Evolutionary conservation across 2,113 vertebrate genomes (phyloP).

Genomic region (Protobothrops mucrosquamatus): DNA sequence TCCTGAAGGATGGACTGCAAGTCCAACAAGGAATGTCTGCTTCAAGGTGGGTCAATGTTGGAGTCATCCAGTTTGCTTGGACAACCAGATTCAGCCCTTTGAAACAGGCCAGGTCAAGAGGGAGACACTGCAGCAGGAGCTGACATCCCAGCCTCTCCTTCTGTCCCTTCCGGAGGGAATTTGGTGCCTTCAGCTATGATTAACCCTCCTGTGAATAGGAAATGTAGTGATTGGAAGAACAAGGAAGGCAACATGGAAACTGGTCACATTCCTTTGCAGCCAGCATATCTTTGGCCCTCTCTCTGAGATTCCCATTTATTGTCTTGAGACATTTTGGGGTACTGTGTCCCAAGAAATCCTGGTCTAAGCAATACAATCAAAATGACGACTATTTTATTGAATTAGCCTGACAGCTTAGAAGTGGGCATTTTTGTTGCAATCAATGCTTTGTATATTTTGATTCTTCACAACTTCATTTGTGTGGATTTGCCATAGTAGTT

Average conservation of each 20-base stretch:
- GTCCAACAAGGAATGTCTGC: slow-evolving; percentile 65
- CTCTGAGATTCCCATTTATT: not conserved
- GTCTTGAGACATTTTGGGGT: not conserved
- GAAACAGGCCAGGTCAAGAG: not conserved
- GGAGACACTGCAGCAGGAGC: not conserved
- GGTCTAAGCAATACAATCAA: not conserved
- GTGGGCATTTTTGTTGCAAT: not conserved
- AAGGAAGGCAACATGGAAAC: not conserved
- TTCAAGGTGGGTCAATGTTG: slow-evolving; percentile 74
- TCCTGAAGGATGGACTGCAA: slow-evolving; percentile 71
- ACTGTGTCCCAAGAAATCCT: not conserved
- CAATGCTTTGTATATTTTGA: not conserved
- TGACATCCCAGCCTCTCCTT: not conserved
- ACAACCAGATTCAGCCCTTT: not conserved
- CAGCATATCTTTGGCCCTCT: not conserved
- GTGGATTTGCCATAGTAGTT: no score
- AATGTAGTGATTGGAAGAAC: not conserved
- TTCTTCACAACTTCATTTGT: not conserved
- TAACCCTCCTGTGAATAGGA: not conserved
- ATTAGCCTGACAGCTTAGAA: not conserved
- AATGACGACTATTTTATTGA: not conserved
- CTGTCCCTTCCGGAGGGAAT: not conserved
- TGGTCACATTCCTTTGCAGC: not conserved
- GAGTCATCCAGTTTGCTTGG: fast-evolving
- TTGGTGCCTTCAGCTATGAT: not conserved